Conservation (phyloP, 1,140 invertebrate genomes). For the Conus ventricosus region DNA sequence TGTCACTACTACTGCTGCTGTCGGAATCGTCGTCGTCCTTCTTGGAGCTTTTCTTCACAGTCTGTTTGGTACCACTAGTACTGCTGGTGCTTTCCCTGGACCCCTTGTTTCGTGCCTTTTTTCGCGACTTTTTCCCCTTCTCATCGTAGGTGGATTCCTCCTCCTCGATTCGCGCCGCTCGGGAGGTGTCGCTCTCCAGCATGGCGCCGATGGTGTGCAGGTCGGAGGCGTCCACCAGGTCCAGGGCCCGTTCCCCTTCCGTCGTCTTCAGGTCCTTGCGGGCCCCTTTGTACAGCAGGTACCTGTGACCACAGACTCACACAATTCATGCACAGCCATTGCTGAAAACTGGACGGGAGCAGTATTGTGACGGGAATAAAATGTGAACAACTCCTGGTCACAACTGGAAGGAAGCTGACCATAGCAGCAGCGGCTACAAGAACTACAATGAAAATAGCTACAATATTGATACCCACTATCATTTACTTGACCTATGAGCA, state of each 20-base stretch:
- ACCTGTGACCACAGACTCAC: constrained; percentile 48
- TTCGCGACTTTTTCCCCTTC: constrained; percentile 22
- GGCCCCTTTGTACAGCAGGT: constrained; percentile 69
- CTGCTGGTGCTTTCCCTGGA: too few species aligned
- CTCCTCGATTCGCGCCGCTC: constrained; percentile 27
- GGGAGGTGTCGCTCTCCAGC: constrained; percentile 50
- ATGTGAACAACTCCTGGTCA: too few species aligned
- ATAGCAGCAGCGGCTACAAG: too few species aligned
- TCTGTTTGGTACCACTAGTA: not conserved
- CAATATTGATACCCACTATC: too few species aligned
- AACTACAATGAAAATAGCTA: too few species aligned
- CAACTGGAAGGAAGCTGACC: too few species aligned
- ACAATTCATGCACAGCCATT: too few species aligned
- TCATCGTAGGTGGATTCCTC: not conserved
- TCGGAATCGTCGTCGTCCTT: not conserved
- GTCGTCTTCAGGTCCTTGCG: constrained; percentile 63
- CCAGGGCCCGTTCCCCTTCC: constrained; percentile 72
- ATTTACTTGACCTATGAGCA: too few species aligned
- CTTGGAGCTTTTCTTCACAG: not conserved
- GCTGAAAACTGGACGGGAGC: too few species aligned
- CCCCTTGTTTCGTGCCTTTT: not conserved
- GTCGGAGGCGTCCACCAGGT: constrained; percentile 71
- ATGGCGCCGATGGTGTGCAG: constrained; percentile 69
- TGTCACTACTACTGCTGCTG: constrained; percentile 19
- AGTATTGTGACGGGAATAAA: too few species aligned